These are phyloP conservation scores for Argyresthia goedartella DNA, from an alignment of 2,888 invertebrate genomes.

Conservation along the genomic window DNA sequence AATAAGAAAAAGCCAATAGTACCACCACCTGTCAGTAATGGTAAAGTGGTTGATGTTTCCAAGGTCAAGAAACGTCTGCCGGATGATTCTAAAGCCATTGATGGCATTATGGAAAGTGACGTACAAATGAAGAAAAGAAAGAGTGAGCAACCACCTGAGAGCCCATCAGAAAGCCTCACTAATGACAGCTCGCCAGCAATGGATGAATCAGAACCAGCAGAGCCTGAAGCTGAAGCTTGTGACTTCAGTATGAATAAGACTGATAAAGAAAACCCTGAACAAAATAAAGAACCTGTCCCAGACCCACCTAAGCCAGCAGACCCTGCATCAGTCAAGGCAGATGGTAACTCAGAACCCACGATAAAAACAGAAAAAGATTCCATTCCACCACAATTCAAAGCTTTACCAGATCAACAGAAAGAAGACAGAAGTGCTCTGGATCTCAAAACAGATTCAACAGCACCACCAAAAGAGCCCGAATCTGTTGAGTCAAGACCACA, in stretches of 20 bases:
- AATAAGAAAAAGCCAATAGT: too few relatives aligned
- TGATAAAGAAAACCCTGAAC: conserved; percentile 50
- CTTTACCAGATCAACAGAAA: conserved; percentile 37
- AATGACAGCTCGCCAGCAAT: conserved; percentile 88
- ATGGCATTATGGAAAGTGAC: conserved; percentile 73
- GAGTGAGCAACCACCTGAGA: conserved; percentile 72
- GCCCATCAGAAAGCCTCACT: conserved; percentile 87
- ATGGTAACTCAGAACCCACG: conserved; percentile 33
- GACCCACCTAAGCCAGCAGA: conserved; percentile 46
- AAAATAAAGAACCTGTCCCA: conserved; percentile 42
- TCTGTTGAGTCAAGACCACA: conserved; percentile 38
- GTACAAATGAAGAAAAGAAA: conserved; percentile 70
- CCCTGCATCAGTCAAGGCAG: conserved; percentile 38
- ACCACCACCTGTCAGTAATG: conserved; percentile 45
- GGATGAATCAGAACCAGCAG: conserved; percentile 74
- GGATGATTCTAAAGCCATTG: conserved; percentile 67
- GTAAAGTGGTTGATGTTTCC: conserved; percentile 56
- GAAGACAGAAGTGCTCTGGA: conserved; percentile 51
- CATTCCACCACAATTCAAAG: conserved; percentile 35
- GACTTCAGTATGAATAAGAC: conserved; percentile 61
- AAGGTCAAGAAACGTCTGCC: conserved; percentile 72
- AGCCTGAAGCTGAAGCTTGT: conserved; percentile 57
- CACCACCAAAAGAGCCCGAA: conserved; percentile 31
- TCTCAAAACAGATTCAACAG: conserved; percentile 45
- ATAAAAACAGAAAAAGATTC: conserved; percentile 54